Conservation (phyloP, 2,888 invertebrate genomes). For the Melitaea athalia region DNA sequence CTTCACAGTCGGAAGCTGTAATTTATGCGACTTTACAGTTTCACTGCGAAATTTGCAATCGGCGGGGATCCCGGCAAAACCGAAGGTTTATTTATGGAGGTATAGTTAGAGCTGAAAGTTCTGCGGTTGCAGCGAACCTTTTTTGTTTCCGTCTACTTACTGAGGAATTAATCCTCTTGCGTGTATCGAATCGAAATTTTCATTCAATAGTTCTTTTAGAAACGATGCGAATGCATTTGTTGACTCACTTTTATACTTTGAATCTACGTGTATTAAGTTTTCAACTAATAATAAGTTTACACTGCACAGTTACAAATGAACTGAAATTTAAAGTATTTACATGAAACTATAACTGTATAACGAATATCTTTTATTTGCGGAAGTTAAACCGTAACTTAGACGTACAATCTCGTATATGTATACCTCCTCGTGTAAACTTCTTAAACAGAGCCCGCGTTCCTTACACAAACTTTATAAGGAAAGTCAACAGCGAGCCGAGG, state of each 20-base stretch:
- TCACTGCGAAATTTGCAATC: slow-evolving; percentile 77
- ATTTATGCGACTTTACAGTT: slow-evolving; percentile 82
- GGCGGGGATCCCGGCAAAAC: slow-evolving; percentile 76
- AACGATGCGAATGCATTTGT: slow-evolving; percentile 9
- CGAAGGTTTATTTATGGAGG: slow-evolving; percentile 80
- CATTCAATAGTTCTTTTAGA: slow-evolving; percentile 1
- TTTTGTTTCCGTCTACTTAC: slow-evolving; percentile 56
- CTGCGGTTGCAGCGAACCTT: slow-evolving; percentile 69
- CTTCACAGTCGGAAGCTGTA: slow-evolving; percentile 69
- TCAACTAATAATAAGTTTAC: background rate
- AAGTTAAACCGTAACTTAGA: slow-evolving; percentile 26
- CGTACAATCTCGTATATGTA: slow-evolving; percentile 20
- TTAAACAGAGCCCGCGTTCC: slow-evolving; percentile 36
- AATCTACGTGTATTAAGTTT: background rate
- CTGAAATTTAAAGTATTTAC: background rate
- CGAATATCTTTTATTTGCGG: slow-evolving; percentile 25
- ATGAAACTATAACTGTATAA: slow-evolving; percentile 18
- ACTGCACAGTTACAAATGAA: background rate
- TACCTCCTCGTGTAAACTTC: slow-evolving; percentile 29
- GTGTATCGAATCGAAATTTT: slow-evolving; percentile 22
- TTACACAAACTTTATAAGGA: slow-evolving; percentile 44
- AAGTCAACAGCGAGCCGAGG: slow-evolving; percentile 44
- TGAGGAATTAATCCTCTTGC: slow-evolving; percentile 38
- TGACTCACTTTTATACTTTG: background rate
- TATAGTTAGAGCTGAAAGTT: slow-evolving; percentile 76